A percentile compares a stretch with the other conserved stretches of the same genome.
These are phyloP conservation scores for Eustalomyia histrio DNA, from an alignment of 2,888 invertebrate species.

Conservation along the genomic window DNA sequence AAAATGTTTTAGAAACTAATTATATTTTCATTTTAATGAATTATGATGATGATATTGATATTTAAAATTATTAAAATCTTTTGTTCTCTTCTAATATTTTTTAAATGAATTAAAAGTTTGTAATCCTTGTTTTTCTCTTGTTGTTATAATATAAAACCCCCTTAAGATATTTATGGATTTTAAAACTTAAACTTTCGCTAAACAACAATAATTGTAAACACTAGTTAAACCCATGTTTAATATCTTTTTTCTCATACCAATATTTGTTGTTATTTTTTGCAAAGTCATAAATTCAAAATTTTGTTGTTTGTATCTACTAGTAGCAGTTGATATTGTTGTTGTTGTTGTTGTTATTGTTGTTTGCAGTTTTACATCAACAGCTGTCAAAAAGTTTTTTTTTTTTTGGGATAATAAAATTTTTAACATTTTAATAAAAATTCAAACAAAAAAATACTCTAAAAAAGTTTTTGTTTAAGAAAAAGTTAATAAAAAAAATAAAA, in stretches of 20 bases:
- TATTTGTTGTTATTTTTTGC: constrained; percentile 4
- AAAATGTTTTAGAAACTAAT: constrained; percentile 6
- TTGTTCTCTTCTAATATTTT: constrained; percentile 24
- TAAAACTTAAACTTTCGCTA: constrained; percentile 16
- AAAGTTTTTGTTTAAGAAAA: background rate
- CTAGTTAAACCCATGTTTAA: constrained; percentile 30
- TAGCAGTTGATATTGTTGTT: constrained; percentile 3
- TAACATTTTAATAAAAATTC: constrained; percentile 25
- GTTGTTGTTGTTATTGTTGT: no score
- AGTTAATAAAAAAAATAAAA: background rate
- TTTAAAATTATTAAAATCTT: constrained; percentile 10
- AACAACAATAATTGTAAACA: constrained; percentile 47
- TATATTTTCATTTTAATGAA: background rate
- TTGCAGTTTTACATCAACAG: constrained; percentile 31
- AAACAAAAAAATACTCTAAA: background rate
- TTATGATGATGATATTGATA: constrained; percentile 23
- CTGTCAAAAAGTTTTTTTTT: constrained; percentile 34
- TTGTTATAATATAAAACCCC: constrained; percentile 2
- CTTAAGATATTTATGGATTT: constrained; percentile 30
- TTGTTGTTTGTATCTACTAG: background rate
- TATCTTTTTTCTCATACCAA: background rate
- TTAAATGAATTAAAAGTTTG: constrained; percentile 53
- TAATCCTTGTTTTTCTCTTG: constrained; percentile 30
- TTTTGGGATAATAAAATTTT: constrained; percentile 8
- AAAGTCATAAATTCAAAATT: constrained; percentile 33